Evolutionary conservation across 2,797 vertebrate species (phyloP), one percentile per base, ranked within the genome.

Genomic region (Tragelaphus oryx): DNA sequence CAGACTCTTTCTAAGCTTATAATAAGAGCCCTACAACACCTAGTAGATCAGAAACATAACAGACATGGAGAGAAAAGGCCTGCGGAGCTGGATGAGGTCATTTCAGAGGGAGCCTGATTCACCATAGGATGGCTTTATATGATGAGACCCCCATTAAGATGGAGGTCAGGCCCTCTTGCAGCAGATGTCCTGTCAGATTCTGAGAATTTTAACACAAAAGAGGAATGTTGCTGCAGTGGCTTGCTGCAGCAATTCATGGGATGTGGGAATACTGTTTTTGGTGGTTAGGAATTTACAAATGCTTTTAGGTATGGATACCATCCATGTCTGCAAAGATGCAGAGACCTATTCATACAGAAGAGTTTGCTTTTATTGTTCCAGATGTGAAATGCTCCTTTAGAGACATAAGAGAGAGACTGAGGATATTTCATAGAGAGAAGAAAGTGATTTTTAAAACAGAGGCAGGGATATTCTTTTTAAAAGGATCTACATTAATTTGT

Each of bases 221-320:
- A 54, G 50, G 37, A 96, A 76, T 86, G 28, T 71, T 92, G 82
- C 89, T 78, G 18, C 84, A 26, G 55, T 89, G 90, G 76, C 22
- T 84, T 54, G 50, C 84, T 55, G 12, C 9, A 81, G 59, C 44
- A 55, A 75, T 93, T 93, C 79, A 93, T 78, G 78, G 81, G 57
- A 89, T 74, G 12, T 89, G 50, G 52, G 81, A 92, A 92, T 48
- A 60, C 46, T 76, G 37, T 79, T 81, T 86, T 84, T 79, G 20
- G 71, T 74, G 92, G 52, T 92, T 54, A 94, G 55, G 92, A 84
- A 91, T 91, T 94, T 55, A 71, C 59, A 60, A 87, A 86, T 93
- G 68, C 62, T 93, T 87, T 94, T 84, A 44, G 57, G 78, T 65
- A 60, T 78, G 57, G 85, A 93, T 81, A 52, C 54, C 12, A 18